Evolutionary conservation across 2,113 vertebrate species (phyloP).

Genomic region (Pelvicachromis taeniatus): DNA sequence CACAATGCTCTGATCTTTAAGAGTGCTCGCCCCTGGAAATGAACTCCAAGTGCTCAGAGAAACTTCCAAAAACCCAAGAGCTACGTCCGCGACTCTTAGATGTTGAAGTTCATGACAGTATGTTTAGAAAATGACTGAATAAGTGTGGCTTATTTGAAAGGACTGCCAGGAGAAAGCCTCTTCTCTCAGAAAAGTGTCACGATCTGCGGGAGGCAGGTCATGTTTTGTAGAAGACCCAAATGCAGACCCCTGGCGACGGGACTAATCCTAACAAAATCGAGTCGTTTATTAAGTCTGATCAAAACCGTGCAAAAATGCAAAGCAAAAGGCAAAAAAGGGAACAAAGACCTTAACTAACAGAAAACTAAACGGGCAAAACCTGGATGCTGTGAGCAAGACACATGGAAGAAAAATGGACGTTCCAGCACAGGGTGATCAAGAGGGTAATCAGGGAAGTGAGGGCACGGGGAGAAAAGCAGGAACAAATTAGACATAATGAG

Average conservation of each 20-base stretch:
- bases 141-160: not conserved
- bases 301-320: not conserved
- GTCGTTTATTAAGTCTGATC: not conserved
- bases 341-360: not conserved
- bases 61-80: not conserved
- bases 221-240: not conserved
- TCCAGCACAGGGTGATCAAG: not conserved
- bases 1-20: not conserved
- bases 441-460: not conserved
- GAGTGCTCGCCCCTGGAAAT: not conserved
- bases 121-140: not conserved
- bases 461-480: not conserved
- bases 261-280: not conserved
- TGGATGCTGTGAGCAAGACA: not conserved
- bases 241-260: not conserved
- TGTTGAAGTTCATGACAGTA: not conserved
- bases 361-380: not conserved
- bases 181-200: not conserved
- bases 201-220: not conserved
- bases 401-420: not conserved
- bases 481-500: not conserved
- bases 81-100: not conserved
- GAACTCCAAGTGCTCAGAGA: not conserved
- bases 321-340: not conserved
- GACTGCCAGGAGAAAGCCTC: not conserved